Evolutionary conservation across 2,888 invertebrate genomes (phyloP), one percentile per base, ranked within the genome.

Genomic region (Tenodera sinensis): DNA sequence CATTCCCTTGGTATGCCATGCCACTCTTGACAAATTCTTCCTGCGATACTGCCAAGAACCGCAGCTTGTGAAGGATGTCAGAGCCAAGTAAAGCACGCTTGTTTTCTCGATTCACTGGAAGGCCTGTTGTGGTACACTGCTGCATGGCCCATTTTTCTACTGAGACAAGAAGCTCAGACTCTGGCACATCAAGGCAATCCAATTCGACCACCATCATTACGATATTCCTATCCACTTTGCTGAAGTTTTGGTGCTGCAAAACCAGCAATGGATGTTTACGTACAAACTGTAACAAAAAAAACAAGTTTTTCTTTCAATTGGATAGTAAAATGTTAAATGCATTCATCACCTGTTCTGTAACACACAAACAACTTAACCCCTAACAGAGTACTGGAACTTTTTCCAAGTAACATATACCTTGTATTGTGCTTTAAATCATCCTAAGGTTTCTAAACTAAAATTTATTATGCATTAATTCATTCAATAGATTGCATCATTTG

Each of bases 11-110:
- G n/a, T 47, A 89, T 28, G 89, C 89, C 30, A 84, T 15, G 14
- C 82, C 84, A 71, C 54, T 71, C 83, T 90, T 90, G 34, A 90
- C 90, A 82, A 91, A 91, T 87, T 91, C 91, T 9, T 90, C 90
- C 14, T 91, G 90, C 3, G 90, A 91, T 90, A 91, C 90, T 14
- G 91, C 89, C 28, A 91, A 90, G 87, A 91, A 91, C n/a, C 91
- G 89, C 27, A 91, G 85, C 28, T 89, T 89, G 8, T 71, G 34
- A n/a, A 88, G 54, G 27, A 89, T 83, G 27, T 88, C 89, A 34
- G 85, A 12, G 28, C 89, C 89, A 82, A 89, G 30, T 3, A 81
- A 82, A n/a, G 28, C 27, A 14, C 89, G 88, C 47, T 89, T 89
- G 83, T 85, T 84, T 42, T 88, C 85, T 25, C 89, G 42, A 54